Evolutionary conservation across 2,888 invertebrate genomes (phyloP).

Genomic region (Himalopsyche japonica): DNA sequence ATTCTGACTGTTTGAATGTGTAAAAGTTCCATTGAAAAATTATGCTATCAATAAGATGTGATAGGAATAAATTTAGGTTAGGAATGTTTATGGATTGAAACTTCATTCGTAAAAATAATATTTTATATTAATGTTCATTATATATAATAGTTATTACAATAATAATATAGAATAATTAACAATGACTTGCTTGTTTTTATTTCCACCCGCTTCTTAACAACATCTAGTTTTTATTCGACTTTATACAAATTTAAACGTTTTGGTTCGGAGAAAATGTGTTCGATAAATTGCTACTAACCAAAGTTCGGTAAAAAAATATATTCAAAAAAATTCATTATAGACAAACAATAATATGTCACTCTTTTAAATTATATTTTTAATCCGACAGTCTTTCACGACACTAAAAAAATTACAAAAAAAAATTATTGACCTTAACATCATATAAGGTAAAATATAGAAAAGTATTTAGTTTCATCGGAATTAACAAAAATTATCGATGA

Average conservation of each 20-base stretch:
- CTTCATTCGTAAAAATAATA: slow-evolving; percentile 36
- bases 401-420: too few relatives aligned
- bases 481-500: too few relatives aligned
- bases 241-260: slow-evolving; percentile 22
- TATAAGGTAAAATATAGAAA: too few relatives aligned
- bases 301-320: neutral
- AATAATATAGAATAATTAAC: slow-evolving; percentile 40
- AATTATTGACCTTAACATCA: too few relatives aligned
- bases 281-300: neutral
- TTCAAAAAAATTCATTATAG: neutral
- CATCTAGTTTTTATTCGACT: slow-evolving; percentile 4
- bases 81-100: neutral
- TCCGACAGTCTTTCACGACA: too few relatives aligned
- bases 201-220: slow-evolving; percentile 16
- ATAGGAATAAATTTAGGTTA: too few relatives aligned
- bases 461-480: too few relatives aligned
- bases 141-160: slow-evolving; percentile 31
- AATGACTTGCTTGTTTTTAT: slow-evolving; percentile 35
- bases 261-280: slow-evolving; percentile 11
- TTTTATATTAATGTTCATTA: slow-evolving; percentile 39
- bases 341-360: neutral
- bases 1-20: too few relatives aligned
- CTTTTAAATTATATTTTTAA: neutral
- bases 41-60: too few relatives aligned
- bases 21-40: too few relatives aligned